Percentiles rank a stretch among this genome's conserved stretches.
These are phyloP conservation scores for Macrostomum lignano DNA, from an alignment of 1,140 invertebrate genomes.

Conservation along the genomic window DNA sequence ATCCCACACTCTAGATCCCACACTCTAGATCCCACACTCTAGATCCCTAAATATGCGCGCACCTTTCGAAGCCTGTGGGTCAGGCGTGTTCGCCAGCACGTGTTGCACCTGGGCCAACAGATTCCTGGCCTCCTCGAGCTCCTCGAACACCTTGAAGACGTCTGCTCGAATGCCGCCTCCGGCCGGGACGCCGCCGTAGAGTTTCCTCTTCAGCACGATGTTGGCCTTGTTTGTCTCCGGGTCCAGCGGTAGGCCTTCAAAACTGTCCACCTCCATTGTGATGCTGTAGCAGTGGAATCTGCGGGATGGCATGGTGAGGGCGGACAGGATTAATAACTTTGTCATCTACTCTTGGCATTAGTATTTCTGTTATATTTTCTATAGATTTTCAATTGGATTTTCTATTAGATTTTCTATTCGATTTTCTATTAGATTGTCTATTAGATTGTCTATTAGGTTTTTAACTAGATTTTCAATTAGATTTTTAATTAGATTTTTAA, in stretches of 20 bases:
- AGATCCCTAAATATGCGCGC: too few relatives aligned
- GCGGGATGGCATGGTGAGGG: too few relatives aligned
- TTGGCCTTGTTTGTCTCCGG: conserved; percentile 15
- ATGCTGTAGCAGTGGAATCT: conserved; percentile 26
- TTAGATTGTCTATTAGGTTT: neutral
- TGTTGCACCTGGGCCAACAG: conserved; percentile 16
- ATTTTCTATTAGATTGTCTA: conserved; percentile 3
- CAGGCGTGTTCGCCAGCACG: too few relatives aligned
- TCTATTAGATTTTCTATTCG: too few relatives aligned
- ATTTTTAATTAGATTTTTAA: too few relatives aligned
- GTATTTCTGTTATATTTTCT: too few relatives aligned
- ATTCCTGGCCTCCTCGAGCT: conserved; percentile 22
- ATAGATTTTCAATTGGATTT: too few relatives aligned
- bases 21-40: too few relatives aligned
- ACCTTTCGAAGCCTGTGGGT: too few relatives aligned
- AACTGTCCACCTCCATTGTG: conserved; percentile 23
- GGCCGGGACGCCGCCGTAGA: conserved; percentile 20
- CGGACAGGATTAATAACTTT: too few relatives aligned
- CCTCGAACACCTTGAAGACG: conserved; percentile 23
- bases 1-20: too few relatives aligned
- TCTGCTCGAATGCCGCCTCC: conserved; percentile 23
- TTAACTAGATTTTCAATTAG: too few relatives aligned
- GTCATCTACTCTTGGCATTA: neutral
- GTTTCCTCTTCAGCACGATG: conserved; percentile 20
- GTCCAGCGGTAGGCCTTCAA: conserved; percentile 13